Evolutionary conservation across 2,113 vertebrate genomes (phyloP), one percentile per base, ranked within the genome.

Genomic region (Syngnathus typhle): DNA sequence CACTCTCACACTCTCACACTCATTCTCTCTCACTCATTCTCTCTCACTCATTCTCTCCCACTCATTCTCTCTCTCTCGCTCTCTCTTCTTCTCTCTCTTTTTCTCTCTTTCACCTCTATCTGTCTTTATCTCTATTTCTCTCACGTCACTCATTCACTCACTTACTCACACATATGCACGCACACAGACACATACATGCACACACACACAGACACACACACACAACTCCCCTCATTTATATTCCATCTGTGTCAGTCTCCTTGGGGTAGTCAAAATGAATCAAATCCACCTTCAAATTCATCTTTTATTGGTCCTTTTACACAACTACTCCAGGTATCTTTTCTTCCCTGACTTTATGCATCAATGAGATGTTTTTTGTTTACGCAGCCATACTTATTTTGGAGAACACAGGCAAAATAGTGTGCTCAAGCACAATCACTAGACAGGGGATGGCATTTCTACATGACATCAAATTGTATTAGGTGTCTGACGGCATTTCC

Each of bases 241-340:
- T 88, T 88, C 86, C 71, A 84, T 79, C 77, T 82, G 77, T 82
- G 81, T 85, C 82, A 82, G 82, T 86, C 82, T 86, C 81, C 84
- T 86, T 84, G 82, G 78, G 79, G 79, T 85, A 82, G 81, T 83
- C 77, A 82, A 83, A 79, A 76, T 78, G 84, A 88, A 88, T 87
- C 82, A 85, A 84, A 85, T 84, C 83, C 81, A 81, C 86, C 84
- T 85, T 79, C 81, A 88, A 80, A 85, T 82, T 86, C 83, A 85
- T 85, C 69, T 79, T 86, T 81, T 79, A 84, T 86, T 86, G 76
- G 81, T 80, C 70, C 73, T 82, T 77, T 83, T 82, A 69, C 77
- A 67, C 70, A 77, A 51, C n/a, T 70, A 80, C 64, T 84, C 75
- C 80, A 80, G 80, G 84, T 78, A 67, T 72, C 73, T 75, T 64